A percentile compares a stretch with the other conserved stretches of the same genome.
Conservation (phyloP, 2,888 invertebrate genomes). For the Drosophila falleni region DNA sequence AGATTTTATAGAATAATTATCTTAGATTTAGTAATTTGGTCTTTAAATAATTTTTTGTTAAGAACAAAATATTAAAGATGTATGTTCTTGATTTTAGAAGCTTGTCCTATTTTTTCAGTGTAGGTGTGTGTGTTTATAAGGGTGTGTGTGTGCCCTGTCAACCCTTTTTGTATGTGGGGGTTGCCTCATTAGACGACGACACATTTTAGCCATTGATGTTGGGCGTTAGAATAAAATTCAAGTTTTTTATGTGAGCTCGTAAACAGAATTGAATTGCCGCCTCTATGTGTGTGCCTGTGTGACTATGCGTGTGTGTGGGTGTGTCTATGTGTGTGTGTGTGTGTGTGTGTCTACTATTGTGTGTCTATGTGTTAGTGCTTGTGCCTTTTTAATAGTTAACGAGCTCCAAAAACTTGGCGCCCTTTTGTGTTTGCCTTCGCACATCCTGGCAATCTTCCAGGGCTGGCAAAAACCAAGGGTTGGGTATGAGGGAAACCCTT, state of each 20-base stretch:
- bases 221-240: conserved; percentile 76
- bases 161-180: conserved; percentile 53
- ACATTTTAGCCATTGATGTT: conserved; percentile 60
- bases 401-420: conserved; percentile 63
- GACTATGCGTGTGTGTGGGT: conserved; percentile 9
- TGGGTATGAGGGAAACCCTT: conserved; percentile 9
- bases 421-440: conserved; percentile 39
- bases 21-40: too few species aligned
- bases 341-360: conserved; percentile 41
- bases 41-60: too few species aligned
- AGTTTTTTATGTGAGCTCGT: conserved; percentile 83
- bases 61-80: too few species aligned
- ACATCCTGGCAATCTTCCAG: conserved; percentile 53
- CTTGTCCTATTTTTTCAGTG: too few species aligned
- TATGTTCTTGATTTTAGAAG: too few species aligned
- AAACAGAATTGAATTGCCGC: conserved; percentile 82
- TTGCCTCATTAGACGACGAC: conserved; percentile 70
- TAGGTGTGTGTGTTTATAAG: not conserved
- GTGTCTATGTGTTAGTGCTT: conserved; percentile 21
- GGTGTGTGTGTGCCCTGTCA: conserved; percentile 34
- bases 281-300: conserved; percentile 15
- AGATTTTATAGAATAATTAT: too few species aligned
- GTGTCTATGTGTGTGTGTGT: conserved; percentile 24
- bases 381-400: conserved; percentile 78
- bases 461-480: not conserved